Evolutionary conservation across 2,888 invertebrate species (phyloP).

Genomic region (Dyspetes luteomarginatus): DNA sequence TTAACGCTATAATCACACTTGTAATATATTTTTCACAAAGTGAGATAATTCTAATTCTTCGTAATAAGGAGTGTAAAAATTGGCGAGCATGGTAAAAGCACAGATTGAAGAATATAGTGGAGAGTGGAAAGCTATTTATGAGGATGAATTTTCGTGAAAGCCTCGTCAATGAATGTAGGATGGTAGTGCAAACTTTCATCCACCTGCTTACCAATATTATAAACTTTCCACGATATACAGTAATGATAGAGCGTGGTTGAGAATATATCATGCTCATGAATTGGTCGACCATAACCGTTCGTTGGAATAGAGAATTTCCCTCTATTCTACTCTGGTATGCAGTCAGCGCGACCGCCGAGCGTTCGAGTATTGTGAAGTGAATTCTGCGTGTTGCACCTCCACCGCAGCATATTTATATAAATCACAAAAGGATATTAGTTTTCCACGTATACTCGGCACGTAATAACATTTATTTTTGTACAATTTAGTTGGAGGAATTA

Average conservation of each 20-base stretch:
- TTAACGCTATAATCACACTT: too few relatives aligned
- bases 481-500: neutral
- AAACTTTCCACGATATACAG: constrained; percentile 12
- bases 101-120: neutral
- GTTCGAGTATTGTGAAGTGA: constrained; percentile 6
- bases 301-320: neutral
- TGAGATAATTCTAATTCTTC: too few relatives aligned
- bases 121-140: neutral
- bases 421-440: constrained; percentile 4
- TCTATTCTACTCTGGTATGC: constrained; percentile 4
- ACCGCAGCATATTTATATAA: neutral
- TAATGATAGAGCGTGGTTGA: neutral
- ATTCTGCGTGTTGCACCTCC: constrained; percentile 12
- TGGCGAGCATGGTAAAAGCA: too few relatives aligned
- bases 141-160: neutral
- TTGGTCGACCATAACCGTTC: neutral
- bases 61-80: too few relatives aligned
- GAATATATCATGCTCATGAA: neutral
- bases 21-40: too few relatives aligned
- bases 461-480: neutral
- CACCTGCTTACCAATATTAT: constrained; percentile 11
- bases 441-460: neutral
- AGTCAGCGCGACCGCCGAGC: constrained; percentile 8
- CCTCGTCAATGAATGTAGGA: constrained; percentile 1
- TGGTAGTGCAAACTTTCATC: constrained; percentile 8